phyloP scores from a whole-genome alignment of 2,888 invertebrate species.

The Lycocerus yunnanus region DNA sequence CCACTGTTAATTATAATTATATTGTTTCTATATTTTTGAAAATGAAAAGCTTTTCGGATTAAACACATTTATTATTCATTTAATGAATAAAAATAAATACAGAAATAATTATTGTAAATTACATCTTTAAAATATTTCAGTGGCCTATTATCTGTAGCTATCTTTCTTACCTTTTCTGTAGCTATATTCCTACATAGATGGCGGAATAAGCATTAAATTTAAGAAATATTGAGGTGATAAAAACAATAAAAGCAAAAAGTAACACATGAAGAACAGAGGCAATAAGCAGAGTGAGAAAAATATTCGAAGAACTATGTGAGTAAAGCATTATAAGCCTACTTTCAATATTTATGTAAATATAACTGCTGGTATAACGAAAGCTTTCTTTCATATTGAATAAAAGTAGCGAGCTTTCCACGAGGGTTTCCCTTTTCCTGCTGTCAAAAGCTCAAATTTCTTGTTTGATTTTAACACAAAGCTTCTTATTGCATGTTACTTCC shows the following conservation, averaged over 20 bases:
- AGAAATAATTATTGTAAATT: background rate
- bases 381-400: constrained; percentile 22
- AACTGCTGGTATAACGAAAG: constrained; percentile 20
- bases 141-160: background rate
- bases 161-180: background rate
- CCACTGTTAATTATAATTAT: no score
- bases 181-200: background rate
- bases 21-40: no score
- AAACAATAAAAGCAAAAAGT: background rate
- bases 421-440: constrained; percentile 28
- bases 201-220: background rate
- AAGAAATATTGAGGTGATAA: background rate
- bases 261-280: background rate
- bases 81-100: no score
- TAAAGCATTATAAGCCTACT: background rate
- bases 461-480: constrained; percentile 31
- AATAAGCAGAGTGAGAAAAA: background rate
- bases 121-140: background rate
- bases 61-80: no score
- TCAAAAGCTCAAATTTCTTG: constrained; percentile 30
- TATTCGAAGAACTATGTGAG: background rate
- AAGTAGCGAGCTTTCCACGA: constrained; percentile 23
- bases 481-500: constrained; percentile 27
- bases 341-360: constrained; percentile 18
- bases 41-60: no score